Percentiles rank a stretch among this genome's conserved stretches.
Evolutionary conservation across 2,888 invertebrate genomes (phyloP).

Genomic region (Lissonota sp.): DNA sequence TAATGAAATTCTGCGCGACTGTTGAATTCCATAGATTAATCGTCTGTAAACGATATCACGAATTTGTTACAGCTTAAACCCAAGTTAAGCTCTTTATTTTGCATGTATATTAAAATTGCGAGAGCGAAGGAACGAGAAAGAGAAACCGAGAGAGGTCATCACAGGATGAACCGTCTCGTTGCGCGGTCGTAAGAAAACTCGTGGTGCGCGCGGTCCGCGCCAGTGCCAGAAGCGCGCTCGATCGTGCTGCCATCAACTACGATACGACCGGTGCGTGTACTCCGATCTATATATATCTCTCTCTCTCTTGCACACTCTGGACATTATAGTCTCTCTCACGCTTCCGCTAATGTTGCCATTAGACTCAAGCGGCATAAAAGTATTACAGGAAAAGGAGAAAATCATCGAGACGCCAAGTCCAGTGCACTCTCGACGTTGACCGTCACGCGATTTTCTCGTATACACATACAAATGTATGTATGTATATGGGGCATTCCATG

Average conservation of each 20-base stretch:
- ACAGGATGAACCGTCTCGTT: slow-evolving; percentile 67
- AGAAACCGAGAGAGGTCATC: slow-evolving; percentile 1
- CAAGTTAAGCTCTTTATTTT: background rate
- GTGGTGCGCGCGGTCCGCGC: slow-evolving; percentile 71
- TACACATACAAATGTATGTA: no score
- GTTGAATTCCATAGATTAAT: slow-evolving; percentile 1
- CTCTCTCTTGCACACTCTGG: slow-evolving; percentile 34
- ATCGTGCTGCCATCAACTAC: slow-evolving; percentile 51
- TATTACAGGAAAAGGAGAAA: background rate
- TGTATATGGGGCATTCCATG: no score
- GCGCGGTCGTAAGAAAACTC: slow-evolving; percentile 75
- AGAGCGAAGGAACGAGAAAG: slow-evolving; percentile 1
- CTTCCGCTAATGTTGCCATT: slow-evolving; percentile 24
- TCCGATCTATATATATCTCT: background rate
- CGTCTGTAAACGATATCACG: background rate
- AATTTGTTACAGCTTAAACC: background rate
- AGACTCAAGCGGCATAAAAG: background rate
- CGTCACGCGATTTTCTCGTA: background rate
- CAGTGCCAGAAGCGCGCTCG: slow-evolving; percentile 62
- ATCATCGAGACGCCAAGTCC: background rate
- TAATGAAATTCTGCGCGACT: background rate
- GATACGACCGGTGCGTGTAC: background rate
- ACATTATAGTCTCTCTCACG: slow-evolving; percentile 38
- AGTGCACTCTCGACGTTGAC: background rate
- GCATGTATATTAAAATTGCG: slow-evolving; percentile 5